These are phyloP conservation scores for Scalopus aquaticus DNA, from an alignment of 2,113 vertebrate genomes.

Conservation along the genomic window DNA sequence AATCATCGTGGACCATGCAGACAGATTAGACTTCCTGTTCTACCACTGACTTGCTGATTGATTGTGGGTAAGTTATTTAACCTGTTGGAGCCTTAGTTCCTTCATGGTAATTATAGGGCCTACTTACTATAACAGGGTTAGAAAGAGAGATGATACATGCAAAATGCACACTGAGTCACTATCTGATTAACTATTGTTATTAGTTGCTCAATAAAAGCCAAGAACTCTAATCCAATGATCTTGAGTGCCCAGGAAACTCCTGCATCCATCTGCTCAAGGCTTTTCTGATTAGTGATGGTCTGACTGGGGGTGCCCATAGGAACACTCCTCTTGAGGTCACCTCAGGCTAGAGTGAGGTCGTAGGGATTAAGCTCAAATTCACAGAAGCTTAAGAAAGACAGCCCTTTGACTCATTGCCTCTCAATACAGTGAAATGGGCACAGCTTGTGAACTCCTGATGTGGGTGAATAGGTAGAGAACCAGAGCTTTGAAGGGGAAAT, in stretches of 20 bases:
- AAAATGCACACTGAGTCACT: background rate
- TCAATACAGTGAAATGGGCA: background rate
- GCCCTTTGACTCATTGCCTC: background rate
- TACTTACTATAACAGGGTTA: background rate
- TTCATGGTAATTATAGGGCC: background rate
- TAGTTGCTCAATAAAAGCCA: background rate
- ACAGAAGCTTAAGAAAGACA: background rate
- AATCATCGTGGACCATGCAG: background rate
- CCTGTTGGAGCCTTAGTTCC: background rate
- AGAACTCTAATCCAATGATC: background rate
- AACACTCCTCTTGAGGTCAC: background rate
- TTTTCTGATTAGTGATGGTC: background rate
- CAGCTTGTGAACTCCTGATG: background rate
- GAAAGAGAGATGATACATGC: background rate
- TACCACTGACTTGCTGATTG: background rate
- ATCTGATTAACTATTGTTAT: background rate
- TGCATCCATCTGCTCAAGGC: background rate
- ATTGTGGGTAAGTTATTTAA: slow-evolving; percentile 14
- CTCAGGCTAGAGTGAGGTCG: background rate
- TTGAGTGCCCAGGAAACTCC: background rate
- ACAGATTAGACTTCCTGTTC: background rate
- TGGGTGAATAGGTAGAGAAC: background rate
- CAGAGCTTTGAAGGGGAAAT: background rate
- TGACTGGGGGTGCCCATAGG: background rate
- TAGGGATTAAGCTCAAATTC: slow-evolving; percentile 14